These are phyloP conservation scores for Pogoniulus pusillus DNA, from an alignment of 2,797 vertebrate species.

Conservation along the genomic window DNA sequence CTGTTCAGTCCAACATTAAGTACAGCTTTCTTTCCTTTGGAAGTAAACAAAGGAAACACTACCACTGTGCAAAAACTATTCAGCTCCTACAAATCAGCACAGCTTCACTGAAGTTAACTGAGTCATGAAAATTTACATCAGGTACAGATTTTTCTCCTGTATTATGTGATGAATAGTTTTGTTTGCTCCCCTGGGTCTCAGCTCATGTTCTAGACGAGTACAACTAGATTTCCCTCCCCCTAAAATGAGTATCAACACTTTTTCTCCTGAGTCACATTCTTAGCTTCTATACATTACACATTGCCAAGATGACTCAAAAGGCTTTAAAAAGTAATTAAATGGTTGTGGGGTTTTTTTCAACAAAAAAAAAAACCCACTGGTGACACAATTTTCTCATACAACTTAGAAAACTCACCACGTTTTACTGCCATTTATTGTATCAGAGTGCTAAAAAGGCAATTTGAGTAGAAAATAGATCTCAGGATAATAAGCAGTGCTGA, in stretches of 20 bases:
- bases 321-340: constrained; percentile 17
- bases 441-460: background rate
- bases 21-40: background rate
- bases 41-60: background rate
- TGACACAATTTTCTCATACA: background rate
- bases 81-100: background rate
- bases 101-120: background rate
- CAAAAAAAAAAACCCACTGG: background rate
- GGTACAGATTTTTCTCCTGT: background rate
- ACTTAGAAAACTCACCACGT: background rate
- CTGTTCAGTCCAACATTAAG: background rate
- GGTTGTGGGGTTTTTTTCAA: background rate
- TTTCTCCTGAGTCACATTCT: background rate
- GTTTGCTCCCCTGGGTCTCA: background rate
- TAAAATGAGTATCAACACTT: background rate
- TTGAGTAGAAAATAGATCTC: background rate
- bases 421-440: background rate
- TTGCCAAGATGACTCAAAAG: background rate
- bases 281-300: background rate
- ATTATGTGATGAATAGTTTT: background rate
- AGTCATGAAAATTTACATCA: constrained; percentile 5
- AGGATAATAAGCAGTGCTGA: background rate
- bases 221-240: background rate
- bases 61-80: background rate
- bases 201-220: background rate